phyloP scores from a whole-genome alignment of 1,140 invertebrate genomes.

The Aphelenchoides besseyi region DNA sequence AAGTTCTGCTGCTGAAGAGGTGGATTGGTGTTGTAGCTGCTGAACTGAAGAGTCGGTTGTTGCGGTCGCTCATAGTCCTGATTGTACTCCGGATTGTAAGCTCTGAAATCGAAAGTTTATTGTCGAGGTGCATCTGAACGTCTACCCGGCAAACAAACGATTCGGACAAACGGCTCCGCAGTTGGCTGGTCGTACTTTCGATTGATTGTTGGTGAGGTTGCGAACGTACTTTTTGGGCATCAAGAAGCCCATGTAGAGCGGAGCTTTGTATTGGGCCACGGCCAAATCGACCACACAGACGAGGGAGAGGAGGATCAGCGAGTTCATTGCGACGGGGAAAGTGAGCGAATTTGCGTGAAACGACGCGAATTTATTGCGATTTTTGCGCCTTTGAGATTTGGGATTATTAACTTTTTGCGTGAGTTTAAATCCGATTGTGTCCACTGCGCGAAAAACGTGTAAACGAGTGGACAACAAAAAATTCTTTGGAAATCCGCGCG shows the following conservation, averaged over 20 bases:
- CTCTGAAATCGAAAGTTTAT: not conserved
- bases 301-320: not conserved
- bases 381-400: too few relatives aligned
- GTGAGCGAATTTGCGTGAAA: too few relatives aligned
- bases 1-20: not conserved
- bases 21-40: not conserved
- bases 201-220: constrained; percentile 3
- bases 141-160: not conserved
- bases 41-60: not conserved
- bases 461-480: too few relatives aligned
- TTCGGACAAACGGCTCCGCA: constrained; percentile 8
- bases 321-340: not conserved
- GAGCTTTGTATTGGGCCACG: constrained; percentile 11
- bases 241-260: constrained; percentile 11
- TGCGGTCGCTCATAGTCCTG: not conserved
- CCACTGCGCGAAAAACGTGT: too few relatives aligned
- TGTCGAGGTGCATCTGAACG: not conserved
- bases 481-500: too few relatives aligned
- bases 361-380: too few relatives aligned
- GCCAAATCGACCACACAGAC: not conserved
- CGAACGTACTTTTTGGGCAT: constrained; percentile 11
- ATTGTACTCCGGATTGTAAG: not conserved
- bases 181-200: not conserved
- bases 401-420: too few relatives aligned
- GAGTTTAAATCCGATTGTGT: too few relatives aligned